phyloP scores from a whole-genome alignment of 2,888 invertebrate species.

The Oeneis ivallda region DNA sequence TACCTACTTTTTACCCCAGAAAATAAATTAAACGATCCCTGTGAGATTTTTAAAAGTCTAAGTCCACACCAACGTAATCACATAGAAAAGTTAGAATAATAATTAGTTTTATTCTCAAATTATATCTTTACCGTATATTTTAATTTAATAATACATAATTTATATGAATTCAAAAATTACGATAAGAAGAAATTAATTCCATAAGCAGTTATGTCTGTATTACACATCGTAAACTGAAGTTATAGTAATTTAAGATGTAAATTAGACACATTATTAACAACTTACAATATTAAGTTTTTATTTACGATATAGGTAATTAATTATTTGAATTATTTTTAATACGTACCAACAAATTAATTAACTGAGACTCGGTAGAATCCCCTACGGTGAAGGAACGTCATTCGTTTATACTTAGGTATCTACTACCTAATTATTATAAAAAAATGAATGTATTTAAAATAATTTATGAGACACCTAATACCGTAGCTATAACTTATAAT shows the following conservation, averaged over 20 bases:
- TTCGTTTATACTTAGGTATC: not conserved
- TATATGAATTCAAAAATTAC: not conserved
- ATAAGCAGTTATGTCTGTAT: constrained; percentile 5
- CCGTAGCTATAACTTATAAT: not conserved
- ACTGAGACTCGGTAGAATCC: not conserved
- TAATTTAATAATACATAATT: not conserved
- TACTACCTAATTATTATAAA: not conserved
- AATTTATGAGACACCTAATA: constrained; percentile 2
- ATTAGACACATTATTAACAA: constrained; percentile 4
- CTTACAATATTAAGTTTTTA: constrained; percentile 9
- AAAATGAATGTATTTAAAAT: constrained; percentile 8
- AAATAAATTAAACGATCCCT: too few species aligned
- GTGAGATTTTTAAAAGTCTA: too few species aligned
- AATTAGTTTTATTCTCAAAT: not conserved
- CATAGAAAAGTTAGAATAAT: not conserved
- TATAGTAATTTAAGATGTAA: constrained; percentile 3
- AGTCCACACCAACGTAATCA: too few species aligned
- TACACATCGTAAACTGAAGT: constrained; percentile 1
- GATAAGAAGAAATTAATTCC: not conserved
- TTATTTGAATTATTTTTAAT: constrained; percentile 11
- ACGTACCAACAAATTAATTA: not conserved
- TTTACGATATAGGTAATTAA: constrained; percentile 6
- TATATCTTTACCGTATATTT: not conserved
- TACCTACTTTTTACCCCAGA: too few species aligned
- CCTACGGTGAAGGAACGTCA: constrained; percentile 1